Base-by-base conservation (phyloP, 2,797 vertebrate genomes). In the Tapera naevia region DNA sequence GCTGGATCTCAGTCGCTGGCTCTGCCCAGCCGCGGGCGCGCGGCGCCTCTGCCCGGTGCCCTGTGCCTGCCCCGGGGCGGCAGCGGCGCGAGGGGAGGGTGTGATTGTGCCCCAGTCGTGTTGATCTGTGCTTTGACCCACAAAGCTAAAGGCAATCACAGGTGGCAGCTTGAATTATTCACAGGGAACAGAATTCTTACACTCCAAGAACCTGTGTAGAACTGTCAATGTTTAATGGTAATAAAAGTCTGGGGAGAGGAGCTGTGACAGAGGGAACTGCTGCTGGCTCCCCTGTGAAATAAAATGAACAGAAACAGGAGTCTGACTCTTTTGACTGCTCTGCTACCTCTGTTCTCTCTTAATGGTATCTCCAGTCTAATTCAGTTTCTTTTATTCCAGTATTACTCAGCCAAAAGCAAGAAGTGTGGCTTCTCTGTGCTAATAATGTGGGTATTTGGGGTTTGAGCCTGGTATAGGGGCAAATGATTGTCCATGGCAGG, bases 1-100 rank as follows among this genome's bases (percentile, higher is more conserved):
- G 5, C 10, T 24, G 74, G 22, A 1, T 33, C 8, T 66, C 4
- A 0, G 12, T 7, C 10, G 81, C 3, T 5, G 13, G 0, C 48
- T 37, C 50, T 76, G 75, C 28, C 28, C 43, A 43, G n/a, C n/a
- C n/a, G n/a, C n/a, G n/a, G n/a, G n/a, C n/a, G n/a, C n/a, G n/a
- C n/a, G n/a, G n/a, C 39, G 14, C 39, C 39, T 41, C 39, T 41
- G 14, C 39, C 39, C 10, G 39, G 39, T 41, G 14, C 39, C 14
- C 10, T 41, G 41, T 41, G 39, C 39, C 39, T 14, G 39, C 39
- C 39, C 39, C 14, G 39, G 39, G 39, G 41, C 14, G 14, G 39
- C 39, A 41, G 39, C 39, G 39, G 41, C 14, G 39, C 39, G 39
- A 41, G 41, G 39, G 13, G 39, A 41, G 39, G 39, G 39, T 41